Evolutionary conservation across 1,140 invertebrate genomes (phyloP), one percentile per base, ranked within the genome.

Genomic region (Bicyclus anynana): DNA sequence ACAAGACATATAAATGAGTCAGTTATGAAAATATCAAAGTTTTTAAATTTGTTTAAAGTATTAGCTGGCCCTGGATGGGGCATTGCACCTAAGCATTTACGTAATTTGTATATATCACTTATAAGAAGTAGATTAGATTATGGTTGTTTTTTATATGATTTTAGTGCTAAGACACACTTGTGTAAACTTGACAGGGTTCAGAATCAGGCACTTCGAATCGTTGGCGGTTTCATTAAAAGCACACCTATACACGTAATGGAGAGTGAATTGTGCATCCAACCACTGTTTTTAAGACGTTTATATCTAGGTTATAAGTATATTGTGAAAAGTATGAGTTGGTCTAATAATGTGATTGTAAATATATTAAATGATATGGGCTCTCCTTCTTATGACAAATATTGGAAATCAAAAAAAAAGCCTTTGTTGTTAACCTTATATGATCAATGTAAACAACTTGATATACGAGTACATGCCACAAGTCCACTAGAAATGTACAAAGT

Each of bases 221-320:
- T 61, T 35, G 60, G 57, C n/a, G 59, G 57, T 10, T 69, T 61
- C 56, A 59, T 70, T 27, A 59, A 33, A 37, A 64, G 37, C 26
- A 62, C 59, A 5, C 59, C 56, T 5, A 60, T 62, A 14, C 62
- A 69, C 27, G 62, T 65, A 0, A 69, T 69, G 67, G 64, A 67
- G 35, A 57, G 35, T 21, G 67, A 70, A 14, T 10, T 64, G 0
- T 33, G 49, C 55, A 6, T 71, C 0, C 38, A 38, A 13, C 56
- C 65, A 6, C 33, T 67, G 9, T n/a, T 27, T 50, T 16, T 67
- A 23, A 26, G 68, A 16, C 47, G 68, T 49, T n/a, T 26, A 48
- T 67, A 65, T 40, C n/a, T 65, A 6, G 57, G 29, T 0, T 16
- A 13, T 23, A 71, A 71, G 17, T 71, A n/a, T n/a, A n/a, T n/a